A percentile compares a stretch with the other conserved stretches of the same genome.
phyloP scores from a whole-genome alignment of 2,888 invertebrate species.

The Teleogryllus oceanicus region DNA sequence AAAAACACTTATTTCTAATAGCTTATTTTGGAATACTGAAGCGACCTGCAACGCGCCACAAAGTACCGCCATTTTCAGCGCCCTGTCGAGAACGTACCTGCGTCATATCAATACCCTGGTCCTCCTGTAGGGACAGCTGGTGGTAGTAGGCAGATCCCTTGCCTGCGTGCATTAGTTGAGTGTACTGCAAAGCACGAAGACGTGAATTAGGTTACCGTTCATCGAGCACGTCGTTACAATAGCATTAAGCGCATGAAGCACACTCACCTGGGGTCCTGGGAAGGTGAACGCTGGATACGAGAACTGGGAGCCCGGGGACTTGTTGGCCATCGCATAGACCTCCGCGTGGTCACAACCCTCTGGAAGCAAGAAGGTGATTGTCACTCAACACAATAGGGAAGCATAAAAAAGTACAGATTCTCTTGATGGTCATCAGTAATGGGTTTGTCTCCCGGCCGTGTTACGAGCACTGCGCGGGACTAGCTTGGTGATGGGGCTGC shows the following conservation, averaged over 20 bases:
- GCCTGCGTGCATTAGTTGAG: conserved; percentile 38
- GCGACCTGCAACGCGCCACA: no score
- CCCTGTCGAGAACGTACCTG: conserved; percentile 53
- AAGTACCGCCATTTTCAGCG: no score
- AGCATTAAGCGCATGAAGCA: neutral
- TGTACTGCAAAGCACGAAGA: conserved; percentile 33
- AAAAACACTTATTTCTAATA: no score
- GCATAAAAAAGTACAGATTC: no score
- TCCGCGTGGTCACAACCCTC: conserved; percentile 45
- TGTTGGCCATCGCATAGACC: conserved; percentile 40
- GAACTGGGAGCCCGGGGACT: conserved; percentile 48
- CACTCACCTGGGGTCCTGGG: conserved; percentile 54
- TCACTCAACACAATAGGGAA: no score
- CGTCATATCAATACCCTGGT: conserved; percentile 84
- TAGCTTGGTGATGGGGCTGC: no score
- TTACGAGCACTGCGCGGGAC: no score
- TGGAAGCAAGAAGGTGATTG: conserved; percentile 22
- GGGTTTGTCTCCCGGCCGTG: no score
- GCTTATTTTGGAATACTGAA: no score
- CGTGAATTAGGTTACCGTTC: neutral
- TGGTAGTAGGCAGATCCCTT: conserved; percentile 77
- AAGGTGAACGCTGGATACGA: conserved; percentile 42
- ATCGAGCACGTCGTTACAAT: neutral
- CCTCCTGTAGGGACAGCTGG: conserved; percentile 77
- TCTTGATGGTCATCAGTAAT: no score